phyloP scores from a whole-genome alignment of 2,888 invertebrate species.

The Polymixis lichenea region DNA sequence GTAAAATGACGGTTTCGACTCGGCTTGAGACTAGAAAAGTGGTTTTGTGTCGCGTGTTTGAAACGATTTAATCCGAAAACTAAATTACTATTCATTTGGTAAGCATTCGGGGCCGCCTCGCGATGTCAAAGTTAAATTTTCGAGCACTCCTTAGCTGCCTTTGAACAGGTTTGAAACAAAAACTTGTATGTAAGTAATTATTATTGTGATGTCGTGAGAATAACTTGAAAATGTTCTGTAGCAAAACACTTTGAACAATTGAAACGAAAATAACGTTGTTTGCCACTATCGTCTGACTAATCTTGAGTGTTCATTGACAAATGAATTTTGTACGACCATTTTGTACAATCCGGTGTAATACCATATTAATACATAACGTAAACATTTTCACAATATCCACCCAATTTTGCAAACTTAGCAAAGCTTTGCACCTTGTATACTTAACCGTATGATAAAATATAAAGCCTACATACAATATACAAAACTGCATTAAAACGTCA shows the following conservation, averaged over 20 bases:
- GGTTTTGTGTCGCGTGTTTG: conserved; percentile 89
- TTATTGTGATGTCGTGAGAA: conserved; percentile 68
- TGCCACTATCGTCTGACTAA: conserved; percentile 36
- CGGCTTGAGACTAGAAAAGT: conserved; percentile 89
- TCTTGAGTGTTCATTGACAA: conserved; percentile 48
- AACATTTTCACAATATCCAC: not conserved
- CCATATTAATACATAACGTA: not conserved
- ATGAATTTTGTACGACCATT: conserved; percentile 16
- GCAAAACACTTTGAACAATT: conserved; percentile 52
- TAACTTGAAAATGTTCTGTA: conserved; percentile 47
- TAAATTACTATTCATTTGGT: conserved; percentile 90
- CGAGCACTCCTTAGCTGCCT: conserved; percentile 67
- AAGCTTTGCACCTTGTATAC: not conserved
- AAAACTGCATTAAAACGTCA: conserved; percentile 47
- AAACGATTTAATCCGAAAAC: conserved; percentile 90
- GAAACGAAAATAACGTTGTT: conserved; percentile 44
- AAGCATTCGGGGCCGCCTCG: conserved; percentile 85
- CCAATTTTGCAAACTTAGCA: not conserved
- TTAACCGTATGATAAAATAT: conserved; percentile 4
- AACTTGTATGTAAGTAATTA: conserved; percentile 68
- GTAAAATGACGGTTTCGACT: conserved; percentile 89
- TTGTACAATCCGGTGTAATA: not conserved
- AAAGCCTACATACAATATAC: conserved; percentile 26
- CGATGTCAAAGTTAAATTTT: conserved; percentile 87
- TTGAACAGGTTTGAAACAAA: conserved; percentile 64